Base-by-base conservation (phyloP, 2,113 vertebrate species). In the Cygnus buccinator region DNA sequence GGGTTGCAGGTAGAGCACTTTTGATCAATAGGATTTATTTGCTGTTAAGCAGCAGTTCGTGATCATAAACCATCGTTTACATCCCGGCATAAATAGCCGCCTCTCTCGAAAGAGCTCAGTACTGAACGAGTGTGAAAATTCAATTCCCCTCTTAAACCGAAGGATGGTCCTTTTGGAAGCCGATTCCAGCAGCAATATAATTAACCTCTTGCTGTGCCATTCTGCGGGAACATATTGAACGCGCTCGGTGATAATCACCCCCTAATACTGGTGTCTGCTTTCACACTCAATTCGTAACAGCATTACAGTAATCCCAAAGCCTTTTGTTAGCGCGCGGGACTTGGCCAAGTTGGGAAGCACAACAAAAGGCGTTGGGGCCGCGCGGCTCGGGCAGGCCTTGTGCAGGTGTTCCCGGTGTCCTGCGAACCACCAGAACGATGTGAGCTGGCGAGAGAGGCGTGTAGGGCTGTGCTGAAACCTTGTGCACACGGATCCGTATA, bases 141-240 rank as follows among this genome's bases (percentile, higher is more conserved):
- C 86, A 96, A 96, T 96, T 96, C 95, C 74, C 86, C 90, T 95
- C 92, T 93, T 82, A 63, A 89, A 88, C 43, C 73, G 33, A 71
- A 89, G 94, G 93, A 88, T 87, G 88, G 87, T 86, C 95, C 94
- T 97, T 95, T 90, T 70, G 89, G 96, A 97, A 95, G 93, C 94
- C 22, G 89, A 91, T 93, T 97, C 92, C 46, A 28, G 82, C 31
- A 9, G 92, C 89, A 94, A 77, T 90, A 94, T 96, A 91, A 97
- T 97, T 97, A 97, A 96, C 96, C 96, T 97, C 97, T 97, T 74
- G 82, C 97, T 97, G 97, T 93, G 97, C 95, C 78, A 41, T 94
- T 97, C 96, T 94, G 90, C 68, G 89, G 41, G 93, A 97, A 67
- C 97, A 95, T 83, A 92, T 91, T 96, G 97, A 97, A 89, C 86